Base-by-base conservation (phyloP, 2,113 vertebrate genomes). In the Pseudolaguvia tuberculata region DNA sequence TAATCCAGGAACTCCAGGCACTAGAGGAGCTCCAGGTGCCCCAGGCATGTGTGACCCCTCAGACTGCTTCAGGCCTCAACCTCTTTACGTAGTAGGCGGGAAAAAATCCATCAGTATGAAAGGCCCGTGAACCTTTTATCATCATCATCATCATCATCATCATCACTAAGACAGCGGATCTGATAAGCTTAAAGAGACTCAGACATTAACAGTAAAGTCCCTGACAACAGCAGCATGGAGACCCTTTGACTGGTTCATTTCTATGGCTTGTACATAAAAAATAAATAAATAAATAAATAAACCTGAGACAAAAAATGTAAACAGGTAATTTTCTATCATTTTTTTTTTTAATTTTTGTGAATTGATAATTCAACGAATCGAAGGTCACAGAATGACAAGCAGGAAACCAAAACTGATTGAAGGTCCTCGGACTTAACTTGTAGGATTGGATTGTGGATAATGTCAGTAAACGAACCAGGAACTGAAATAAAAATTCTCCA, bases 11-110 rank as follows among this genome's bases (percentile, higher is more conserved):
- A 27, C 81, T 12, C 39, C 89, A 0, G 92, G 92, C 39, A 76
- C 76, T 1, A 82, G 86, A 53, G 92, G 92, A 5, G 59, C 85
- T 7, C 48, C 85, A 1, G 92, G 92, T 3, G 59, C 85, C 0
- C 87, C 88, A 0, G 92, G 92, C n/a, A 85, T 92, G 47, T 93
- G 92, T 31, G 92, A 93, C 75, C 90, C 92, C 18, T 91, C 91
- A 0, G 88, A 87, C 71, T 93, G 92, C 79, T 84, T 82, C 42
- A 86, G 90, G 71, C 69, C 86, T n/a, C 88, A 87, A 15, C 88
- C 89, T 25, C 75, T 89, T 58, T 90, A 89, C 18, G 76, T 92
- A 87, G 29, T 91, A 73, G 78, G 86, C 2, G 90, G 90, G 5
- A 91, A 91, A 80, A 92, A 91, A 75, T 85, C 91, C 1, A 57